Evolutionary conservation across 2,797 vertebrate genomes (phyloP).

Genomic region (Schizopygopsis malacanthus): DNA sequence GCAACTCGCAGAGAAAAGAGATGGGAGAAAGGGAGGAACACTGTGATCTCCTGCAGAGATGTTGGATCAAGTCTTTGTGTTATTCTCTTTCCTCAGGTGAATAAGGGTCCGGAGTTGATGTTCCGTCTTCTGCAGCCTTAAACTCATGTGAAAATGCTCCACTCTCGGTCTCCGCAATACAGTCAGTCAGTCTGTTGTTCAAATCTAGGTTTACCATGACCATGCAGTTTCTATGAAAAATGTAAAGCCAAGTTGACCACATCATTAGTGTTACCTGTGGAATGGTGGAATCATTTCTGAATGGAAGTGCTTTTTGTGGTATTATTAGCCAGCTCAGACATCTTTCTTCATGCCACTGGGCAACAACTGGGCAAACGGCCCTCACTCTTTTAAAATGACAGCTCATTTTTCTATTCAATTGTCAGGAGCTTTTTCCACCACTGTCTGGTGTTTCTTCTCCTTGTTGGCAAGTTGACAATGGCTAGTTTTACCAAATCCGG

Average conservation of each 20-base stretch:
- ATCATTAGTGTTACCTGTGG: constrained; percentile 54
- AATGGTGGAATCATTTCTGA: constrained; percentile 47
- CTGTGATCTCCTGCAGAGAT: constrained; percentile 59
- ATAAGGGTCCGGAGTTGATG: constrained; percentile 51
- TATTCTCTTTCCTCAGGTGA: constrained; percentile 62
- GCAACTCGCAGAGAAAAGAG: constrained; percentile 60
- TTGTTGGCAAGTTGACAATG: constrained; percentile 8
- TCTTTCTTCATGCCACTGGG: constrained; percentile 40
- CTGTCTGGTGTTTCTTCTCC: constrained; percentile 10
- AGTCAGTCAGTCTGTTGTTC: constrained; percentile 17
- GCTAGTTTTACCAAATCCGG: constrained; percentile 35
- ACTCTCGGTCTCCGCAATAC: constrained; percentile 34
- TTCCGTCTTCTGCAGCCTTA: constrained; percentile 33
- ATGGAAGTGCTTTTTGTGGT: constrained; percentile 43
- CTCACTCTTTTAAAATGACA: constrained; percentile 35
- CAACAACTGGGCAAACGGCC: constrained; percentile 34
- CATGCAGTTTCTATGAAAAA: constrained; percentile 29
- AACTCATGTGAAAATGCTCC: constrained; percentile 52
- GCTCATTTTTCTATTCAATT: constrained; percentile 39
- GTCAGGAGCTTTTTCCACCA: constrained; percentile 3
- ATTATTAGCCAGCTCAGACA: constrained; percentile 39
- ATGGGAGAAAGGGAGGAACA: constrained; percentile 56
- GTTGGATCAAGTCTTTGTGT: constrained; percentile 60
- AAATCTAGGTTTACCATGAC: constrained; percentile 41
- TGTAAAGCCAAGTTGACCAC: constrained; percentile 41